phyloP scores from a whole-genome alignment of 1,140 invertebrate species.

The Rhopalosiphum padi region DNA sequence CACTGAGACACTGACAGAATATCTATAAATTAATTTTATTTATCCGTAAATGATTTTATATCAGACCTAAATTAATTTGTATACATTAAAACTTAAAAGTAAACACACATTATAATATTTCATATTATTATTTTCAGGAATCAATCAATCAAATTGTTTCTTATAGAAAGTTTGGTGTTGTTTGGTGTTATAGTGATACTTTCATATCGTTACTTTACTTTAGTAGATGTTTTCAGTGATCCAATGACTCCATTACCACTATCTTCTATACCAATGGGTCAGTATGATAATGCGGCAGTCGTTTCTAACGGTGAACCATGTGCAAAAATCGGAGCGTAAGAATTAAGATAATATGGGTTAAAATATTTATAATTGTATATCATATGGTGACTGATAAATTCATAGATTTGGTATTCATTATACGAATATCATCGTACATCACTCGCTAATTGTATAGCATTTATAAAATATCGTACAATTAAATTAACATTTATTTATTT shows the following conservation, averaged over 20 bases:
- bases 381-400: background rate
- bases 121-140: background rate
- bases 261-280: background rate
- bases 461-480: background rate
- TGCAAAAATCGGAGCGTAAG: conserved; percentile 63
- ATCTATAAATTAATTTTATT: background rate
- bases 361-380: background rate
- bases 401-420: background rate
- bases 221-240: background rate
- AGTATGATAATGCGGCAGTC: conserved; percentile 59
- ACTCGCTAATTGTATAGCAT: background rate
- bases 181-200: background rate
- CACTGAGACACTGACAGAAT: too few relatives aligned
- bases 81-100: background rate
- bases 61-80: background rate
- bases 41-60: background rate
- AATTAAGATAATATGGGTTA: background rate
- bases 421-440: background rate
- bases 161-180: background rate
- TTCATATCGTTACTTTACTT: background rate
- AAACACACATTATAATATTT: background rate
- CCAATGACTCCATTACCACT: background rate
- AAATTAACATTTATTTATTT: background rate
- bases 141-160: background rate
- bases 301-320: conserved; percentile 63